Percentiles rank a stretch among this genome's conserved stretches.
phyloP scores from a whole-genome alignment of 2,113 vertebrate species.

The Atrichornis clamosus region DNA sequence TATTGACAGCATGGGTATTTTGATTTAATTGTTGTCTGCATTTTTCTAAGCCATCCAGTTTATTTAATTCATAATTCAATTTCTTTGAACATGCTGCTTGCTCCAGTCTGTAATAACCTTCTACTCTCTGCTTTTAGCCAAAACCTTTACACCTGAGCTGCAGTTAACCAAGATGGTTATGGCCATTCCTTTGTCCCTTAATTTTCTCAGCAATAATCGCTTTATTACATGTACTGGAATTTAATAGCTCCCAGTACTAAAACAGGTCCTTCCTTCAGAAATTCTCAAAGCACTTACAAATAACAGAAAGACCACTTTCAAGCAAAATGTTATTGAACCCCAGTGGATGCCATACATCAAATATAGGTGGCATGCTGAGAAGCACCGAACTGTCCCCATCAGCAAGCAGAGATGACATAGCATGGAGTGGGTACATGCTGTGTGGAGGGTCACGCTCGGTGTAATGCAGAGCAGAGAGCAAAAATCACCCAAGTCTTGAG shows the following conservation, averaged over 20 bases:
- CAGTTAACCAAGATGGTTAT: background rate
- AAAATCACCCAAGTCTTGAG: background rate
- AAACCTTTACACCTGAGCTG: background rate
- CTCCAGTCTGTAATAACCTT: background rate
- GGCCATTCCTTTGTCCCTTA: background rate
- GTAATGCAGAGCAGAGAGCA: background rate
- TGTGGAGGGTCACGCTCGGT: accelerated
- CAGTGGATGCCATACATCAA: background rate
- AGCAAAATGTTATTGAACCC: background rate
- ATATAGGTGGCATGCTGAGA: background rate
- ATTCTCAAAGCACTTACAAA: background rate
- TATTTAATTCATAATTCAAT: conserved; percentile 37
- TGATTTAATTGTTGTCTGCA: background rate
- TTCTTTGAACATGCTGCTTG: conserved; percentile 2
- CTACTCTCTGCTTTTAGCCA: background rate
- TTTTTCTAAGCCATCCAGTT: background rate
- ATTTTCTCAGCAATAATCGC: conserved; percentile 9
- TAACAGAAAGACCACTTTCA: background rate
- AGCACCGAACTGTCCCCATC: background rate
- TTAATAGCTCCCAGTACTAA: background rate
- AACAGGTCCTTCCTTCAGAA: conserved; percentile 3
- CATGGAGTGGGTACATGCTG: accelerated
- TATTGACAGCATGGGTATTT: background rate
- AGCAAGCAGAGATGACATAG: background rate
- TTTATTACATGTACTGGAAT: conserved; percentile 16